Evolutionary conservation across 2,113 vertebrate species (phyloP).

Genomic region (Arothron firmamentum): DNA sequence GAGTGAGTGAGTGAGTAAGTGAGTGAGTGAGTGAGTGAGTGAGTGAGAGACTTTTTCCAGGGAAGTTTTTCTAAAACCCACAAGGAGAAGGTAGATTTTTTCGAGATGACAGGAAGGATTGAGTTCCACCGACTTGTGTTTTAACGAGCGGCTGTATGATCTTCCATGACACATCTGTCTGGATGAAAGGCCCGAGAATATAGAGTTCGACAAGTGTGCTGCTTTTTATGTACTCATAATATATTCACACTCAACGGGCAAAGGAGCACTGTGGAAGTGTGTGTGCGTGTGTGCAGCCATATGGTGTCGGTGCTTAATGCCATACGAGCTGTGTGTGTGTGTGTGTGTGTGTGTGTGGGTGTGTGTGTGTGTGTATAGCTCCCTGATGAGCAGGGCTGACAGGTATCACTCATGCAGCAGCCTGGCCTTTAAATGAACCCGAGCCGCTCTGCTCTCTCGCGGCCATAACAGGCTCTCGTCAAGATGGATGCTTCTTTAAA

Average conservation of each 20-base stretch:
- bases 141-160: constrained; percentile 68
- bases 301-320: constrained; percentile 60
- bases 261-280: constrained; percentile 11
- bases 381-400: constrained; percentile 79
- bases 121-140: constrained; percentile 64
- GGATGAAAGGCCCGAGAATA: constrained; percentile 36
- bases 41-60: constrained; percentile 44
- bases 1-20: too few species aligned
- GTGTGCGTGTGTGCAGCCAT: constrained; percentile 26
- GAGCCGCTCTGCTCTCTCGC: constrained; percentile 85
- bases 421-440: constrained; percentile 90
- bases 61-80: constrained; percentile 45
- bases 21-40: too few species aligned
- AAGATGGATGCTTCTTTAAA: constrained; percentile 99
- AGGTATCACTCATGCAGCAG: constrained; percentile 88
- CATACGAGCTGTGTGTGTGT: constrained; percentile 10
- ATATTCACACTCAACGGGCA: constrained; percentile 18
- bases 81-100: constrained; percentile 61
- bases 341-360: constrained; percentile 29
- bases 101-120: constrained; percentile 61
- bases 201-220: constrained; percentile 40
- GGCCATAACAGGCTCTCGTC: constrained; percentile 88
- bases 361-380: constrained; percentile 51
- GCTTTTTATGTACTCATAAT: constrained; percentile 34
- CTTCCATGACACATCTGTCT: constrained; percentile 55